phyloP scores from a whole-genome alignment of 2,888 invertebrate species.

The Euzophera pinguis region DNA sequence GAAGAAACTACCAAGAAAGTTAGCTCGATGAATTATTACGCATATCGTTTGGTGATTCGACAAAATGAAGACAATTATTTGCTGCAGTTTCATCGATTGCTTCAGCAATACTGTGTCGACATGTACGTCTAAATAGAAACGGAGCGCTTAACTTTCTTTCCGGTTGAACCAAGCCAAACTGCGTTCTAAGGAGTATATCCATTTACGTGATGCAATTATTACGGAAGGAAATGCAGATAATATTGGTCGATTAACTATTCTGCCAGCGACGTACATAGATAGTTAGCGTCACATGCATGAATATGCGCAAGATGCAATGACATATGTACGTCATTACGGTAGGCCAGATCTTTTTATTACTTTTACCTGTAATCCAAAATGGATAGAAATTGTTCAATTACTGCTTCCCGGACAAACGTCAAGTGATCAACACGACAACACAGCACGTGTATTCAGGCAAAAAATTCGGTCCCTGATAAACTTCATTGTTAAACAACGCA shows the following conservation, averaged over 20 bases:
- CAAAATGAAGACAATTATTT: no score
- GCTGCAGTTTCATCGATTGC: no score
- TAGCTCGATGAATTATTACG: no score
- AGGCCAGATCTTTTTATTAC: not conserved
- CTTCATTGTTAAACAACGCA: not conserved
- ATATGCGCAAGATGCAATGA: not conserved
- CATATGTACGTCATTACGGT: not conserved
- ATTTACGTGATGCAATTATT: not conserved
- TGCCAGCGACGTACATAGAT: not conserved
- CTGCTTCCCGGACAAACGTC: not conserved
- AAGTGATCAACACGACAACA: not conserved
- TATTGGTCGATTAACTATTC: not conserved
- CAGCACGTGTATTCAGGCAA: not conserved
- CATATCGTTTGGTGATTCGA: no score
- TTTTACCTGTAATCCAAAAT: not conserved
- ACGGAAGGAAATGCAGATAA: not conserved
- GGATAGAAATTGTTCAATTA: not conserved
- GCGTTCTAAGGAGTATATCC: constrained; percentile 17
- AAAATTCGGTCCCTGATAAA: not conserved
- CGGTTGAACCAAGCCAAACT: constrained; percentile 5
- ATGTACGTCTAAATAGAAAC: not conserved
- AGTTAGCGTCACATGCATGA: not conserved
- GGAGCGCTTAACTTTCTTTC: constrained; percentile 16
- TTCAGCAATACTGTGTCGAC: no score
- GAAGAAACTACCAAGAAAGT: no score